Evolutionary conservation across 2,797 vertebrate species (phyloP).

Genomic region (Setipinna tenuifilis): DNA sequence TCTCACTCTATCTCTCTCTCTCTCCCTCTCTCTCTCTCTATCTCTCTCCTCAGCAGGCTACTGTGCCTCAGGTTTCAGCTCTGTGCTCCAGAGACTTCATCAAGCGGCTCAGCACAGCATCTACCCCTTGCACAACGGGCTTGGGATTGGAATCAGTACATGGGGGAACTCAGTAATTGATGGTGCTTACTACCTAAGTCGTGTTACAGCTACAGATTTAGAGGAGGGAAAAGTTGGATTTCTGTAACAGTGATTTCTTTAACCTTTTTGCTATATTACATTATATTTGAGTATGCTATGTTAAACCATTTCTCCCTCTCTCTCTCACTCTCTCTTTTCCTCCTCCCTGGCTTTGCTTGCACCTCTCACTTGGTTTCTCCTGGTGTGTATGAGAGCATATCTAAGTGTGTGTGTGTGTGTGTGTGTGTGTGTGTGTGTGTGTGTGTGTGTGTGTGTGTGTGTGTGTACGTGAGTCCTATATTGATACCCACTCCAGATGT

Average conservation of each 20-base stretch:
- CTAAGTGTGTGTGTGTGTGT: not conserved
- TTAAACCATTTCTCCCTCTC: not conserved
- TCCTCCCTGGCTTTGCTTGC: not conserved
- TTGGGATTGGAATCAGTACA: not conserved
- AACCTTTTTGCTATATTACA: not conserved
- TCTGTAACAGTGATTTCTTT: not conserved
- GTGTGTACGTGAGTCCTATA: not conserved
- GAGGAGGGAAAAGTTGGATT: not conserved
- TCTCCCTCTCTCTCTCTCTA: too few relatives aligned
- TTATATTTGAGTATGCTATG: not conserved
- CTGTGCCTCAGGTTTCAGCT: slow-evolving; percentile 38
- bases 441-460: not conserved
- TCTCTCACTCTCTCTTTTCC: not conserved
- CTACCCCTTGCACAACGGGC: not conserved
- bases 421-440: not conserved
- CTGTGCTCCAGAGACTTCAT: not conserved
- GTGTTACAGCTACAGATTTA: not conserved
- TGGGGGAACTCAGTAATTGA: not conserved
- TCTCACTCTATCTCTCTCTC: too few relatives aligned
- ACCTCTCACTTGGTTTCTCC: too few relatives aligned
- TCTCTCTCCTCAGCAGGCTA: slow-evolving; percentile 30
- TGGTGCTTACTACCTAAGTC: not conserved
- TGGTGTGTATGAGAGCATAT: not conserved
- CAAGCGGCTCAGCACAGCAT: not conserved
- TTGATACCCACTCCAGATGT: slow-evolving; percentile 19